Base-by-base conservation (phyloP, 30 jellyfish, hydroid and myxozoan genomes). In the Aurelia coerulea region DNA sequence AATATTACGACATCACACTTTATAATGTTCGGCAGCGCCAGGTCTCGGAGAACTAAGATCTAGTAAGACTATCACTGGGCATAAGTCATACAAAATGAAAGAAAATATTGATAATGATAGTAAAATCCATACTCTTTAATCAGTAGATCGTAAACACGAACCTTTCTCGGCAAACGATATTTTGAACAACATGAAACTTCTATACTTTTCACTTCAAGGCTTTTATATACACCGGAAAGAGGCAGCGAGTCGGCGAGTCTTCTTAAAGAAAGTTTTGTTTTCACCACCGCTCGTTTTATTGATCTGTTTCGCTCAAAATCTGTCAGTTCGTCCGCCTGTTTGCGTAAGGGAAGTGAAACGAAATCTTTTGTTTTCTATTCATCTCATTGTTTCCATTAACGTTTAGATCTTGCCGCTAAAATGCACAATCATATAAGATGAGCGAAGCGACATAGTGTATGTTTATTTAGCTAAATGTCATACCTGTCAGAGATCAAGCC, bases 231-330 rank as follows among this genome's bases (percentile, higher is more conserved):
- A 74, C 91, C 91, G 91, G 91, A 81, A 81, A 81, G 91, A 81
- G 91, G 91, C 91, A 68, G 83, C 18, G 91, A 14, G 79, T 70
- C 91, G 91, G 91, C 77, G 91, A 78, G 91, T 58, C 91, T 81
- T 81, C 66, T 53, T 33, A 77, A 54, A 68, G 78, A 58, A 56
- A 80, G 66, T 52, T 74, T 81, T 81, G 79, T 81, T 56, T 81
- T 84, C 56, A 41, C 59, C 12, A 58, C 83, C 91, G 91, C 91
- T 81, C 91, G 84, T 81, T 81, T 81, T 81, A 81, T 81, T 81
- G 91, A 68, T 81, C 58, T 81, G 75, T 70, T 68, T 81, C 82
- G 79, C 76, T 16, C 84, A 81, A 81, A 81, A 81, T 81, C 91
- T 81, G 91, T 81, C 91, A 81, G 79, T 65, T 46, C 53, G 81